These are phyloP conservation scores for Diorhabda carinulata DNA, from an alignment of 1,140 invertebrate genomes.

Conservation along the genomic window DNA sequence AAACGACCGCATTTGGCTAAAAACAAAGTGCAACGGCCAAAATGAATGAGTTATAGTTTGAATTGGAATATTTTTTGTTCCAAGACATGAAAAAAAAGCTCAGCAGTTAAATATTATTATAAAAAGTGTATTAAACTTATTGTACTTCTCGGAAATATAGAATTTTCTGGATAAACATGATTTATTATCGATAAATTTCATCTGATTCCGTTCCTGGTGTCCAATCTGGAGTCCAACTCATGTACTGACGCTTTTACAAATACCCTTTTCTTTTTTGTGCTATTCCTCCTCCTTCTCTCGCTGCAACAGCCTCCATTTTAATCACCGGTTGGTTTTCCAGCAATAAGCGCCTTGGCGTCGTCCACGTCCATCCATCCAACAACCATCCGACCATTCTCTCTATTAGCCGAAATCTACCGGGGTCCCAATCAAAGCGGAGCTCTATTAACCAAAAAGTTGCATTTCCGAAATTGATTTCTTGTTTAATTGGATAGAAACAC, in stretches of 20 bases:
- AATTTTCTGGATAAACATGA: too few species aligned
- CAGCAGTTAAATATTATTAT: too few species aligned
- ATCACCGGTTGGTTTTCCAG: constrained; percentile 10
- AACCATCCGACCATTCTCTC: background rate
- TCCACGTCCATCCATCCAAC: background rate
- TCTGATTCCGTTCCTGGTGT: constrained; percentile 3
- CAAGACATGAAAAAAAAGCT: too few species aligned
- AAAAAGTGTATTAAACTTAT: too few species aligned
- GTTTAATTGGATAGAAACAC: too few species aligned
- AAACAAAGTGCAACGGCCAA: too few species aligned
- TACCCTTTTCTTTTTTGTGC: constrained; percentile 4
- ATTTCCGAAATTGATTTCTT: too few species aligned
- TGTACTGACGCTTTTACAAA: constrained; percentile 14
- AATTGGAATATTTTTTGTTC: too few species aligned
- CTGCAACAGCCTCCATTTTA: constrained; percentile 11
- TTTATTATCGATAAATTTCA: too few species aligned
- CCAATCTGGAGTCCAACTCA: background rate
- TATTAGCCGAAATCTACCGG: background rate
- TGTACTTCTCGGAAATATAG: too few species aligned
- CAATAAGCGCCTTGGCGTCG: background rate
- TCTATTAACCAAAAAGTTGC: background rate
- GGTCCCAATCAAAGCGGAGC: background rate
- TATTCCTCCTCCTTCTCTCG: background rate
- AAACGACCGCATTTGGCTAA: too few species aligned
- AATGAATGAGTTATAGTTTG: too few species aligned